These are phyloP conservation scores for Raja brachyura DNA, from an alignment of 2,113 vertebrate genomes.

Conservation along the genomic window DNA sequence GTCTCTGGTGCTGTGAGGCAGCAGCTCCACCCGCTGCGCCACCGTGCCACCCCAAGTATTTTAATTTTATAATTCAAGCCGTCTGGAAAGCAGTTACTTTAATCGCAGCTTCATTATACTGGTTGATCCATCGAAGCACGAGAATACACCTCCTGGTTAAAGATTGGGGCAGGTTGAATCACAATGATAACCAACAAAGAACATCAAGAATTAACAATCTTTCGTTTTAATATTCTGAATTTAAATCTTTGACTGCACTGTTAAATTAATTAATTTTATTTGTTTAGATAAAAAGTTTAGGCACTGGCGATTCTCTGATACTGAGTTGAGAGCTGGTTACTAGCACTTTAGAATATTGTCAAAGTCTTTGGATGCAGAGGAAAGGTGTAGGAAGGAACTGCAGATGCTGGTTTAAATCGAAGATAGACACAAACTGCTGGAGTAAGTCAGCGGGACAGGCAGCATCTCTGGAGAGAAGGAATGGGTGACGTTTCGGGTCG, in stretches of 20 bases:
- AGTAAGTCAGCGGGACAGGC: too few species aligned
- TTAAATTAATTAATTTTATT: not conserved
- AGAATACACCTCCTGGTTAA: not conserved
- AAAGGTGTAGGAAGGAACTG: too few species aligned
- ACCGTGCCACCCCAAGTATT: too few species aligned
- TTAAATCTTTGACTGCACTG: not conserved
- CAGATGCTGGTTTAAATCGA: too few species aligned
- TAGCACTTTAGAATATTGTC: not conserved
- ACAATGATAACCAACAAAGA: not conserved
- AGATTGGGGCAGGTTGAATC: not conserved
- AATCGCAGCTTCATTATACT: not conserved
- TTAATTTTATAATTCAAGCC: too few species aligned
- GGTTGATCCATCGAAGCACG: not conserved
- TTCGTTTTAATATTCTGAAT: not conserved
- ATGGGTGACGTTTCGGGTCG: too few species aligned
- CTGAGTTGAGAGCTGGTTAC: not conserved
- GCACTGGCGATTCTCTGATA: not conserved
- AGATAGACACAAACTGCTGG: too few species aligned
- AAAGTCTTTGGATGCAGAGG: not conserved
- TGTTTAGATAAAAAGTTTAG: not conserved
- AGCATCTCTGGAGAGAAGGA: too few species aligned
- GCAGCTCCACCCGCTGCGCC: too few species aligned
- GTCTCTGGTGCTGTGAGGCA: too few species aligned
- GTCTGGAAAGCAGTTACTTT: not conserved
- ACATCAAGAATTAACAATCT: not conserved